Evolutionary conservation across 2,113 vertebrate genomes (phyloP), one percentile per base, ranked within the genome.

Genomic region (Channa argus): DNA sequence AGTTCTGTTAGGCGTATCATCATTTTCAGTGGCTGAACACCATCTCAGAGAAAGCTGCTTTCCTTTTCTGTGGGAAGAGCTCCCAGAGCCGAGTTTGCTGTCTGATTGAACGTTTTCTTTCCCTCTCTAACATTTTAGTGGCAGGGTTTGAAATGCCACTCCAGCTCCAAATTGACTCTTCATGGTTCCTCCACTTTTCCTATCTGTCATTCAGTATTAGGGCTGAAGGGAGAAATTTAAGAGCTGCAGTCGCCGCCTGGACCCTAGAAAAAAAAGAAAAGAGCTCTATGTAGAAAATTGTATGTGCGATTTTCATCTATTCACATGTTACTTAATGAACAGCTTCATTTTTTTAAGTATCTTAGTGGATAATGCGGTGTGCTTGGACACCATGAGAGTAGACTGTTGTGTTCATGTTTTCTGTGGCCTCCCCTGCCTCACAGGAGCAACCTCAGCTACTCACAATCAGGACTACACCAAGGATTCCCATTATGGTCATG

Each of bases 141-240:
- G 69, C 73, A 3, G 75, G 71, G 72, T 86, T 85, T 84, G 79
- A 91, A 91, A 91, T 80, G 88, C 79, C 84, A 84, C 85, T 89
- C 74, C 71, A 74, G 63, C 79, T 90, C 73, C 71, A 89, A 91
- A 91, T 90, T 85, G 88, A 88, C 89, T 90, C 85, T 86, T 89
- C 80, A 75, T 83, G 75, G 77, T 79, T 86, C 54, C 77, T 85
- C 72, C 5, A 58, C 87, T 83, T 86, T 88, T 67, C 70, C 70
- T 73, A 63, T 79, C 75, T 91, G 86, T 87, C 86, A 87, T 88
- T 92, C 77, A 86, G 76, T 77, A 88, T 90, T 91, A 88, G 68
- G 24, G 50, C 61, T 82, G 59, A 72, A 69, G 62, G 73, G 43
- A 80, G 43, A 39, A 74, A 76, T 54, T 68, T 59, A 47, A 52